These are phyloP conservation scores for Talpa occidentalis DNA, from an alignment of 2,113 vertebrate genomes.

Conservation along the genomic window DNA sequence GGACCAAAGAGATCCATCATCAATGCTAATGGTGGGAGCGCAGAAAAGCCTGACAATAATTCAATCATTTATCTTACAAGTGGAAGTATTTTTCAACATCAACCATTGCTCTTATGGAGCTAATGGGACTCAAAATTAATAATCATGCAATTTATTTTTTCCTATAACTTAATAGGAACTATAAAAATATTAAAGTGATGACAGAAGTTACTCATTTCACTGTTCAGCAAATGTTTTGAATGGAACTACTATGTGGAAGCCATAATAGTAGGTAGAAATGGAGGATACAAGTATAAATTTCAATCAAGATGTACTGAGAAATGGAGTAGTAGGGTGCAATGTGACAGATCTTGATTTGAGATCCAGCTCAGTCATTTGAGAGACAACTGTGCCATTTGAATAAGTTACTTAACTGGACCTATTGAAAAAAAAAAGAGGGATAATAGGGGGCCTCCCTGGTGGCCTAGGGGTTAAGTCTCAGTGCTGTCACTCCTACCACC, in stretches of 20 bases:
- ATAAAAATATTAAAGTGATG: conserved; percentile 11
- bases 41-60: too few species aligned
- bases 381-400: background rate
- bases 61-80: too few species aligned
- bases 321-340: background rate
- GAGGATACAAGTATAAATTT: background rate
- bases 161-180: background rate
- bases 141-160: background rate
- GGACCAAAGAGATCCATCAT: too few species aligned
- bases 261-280: background rate
- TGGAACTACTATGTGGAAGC: background rate
- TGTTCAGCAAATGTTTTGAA: conserved; percentile 17
- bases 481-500: too few species aligned
- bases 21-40: too few species aligned
- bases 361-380: background rate
- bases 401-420: background rate
- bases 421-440: background rate
- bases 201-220: background rate
- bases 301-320: background rate
- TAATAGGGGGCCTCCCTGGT: too few species aligned
- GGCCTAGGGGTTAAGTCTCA: too few species aligned
- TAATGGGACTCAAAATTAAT: conserved; percentile 22
- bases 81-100: conserved; percentile 10
- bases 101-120: background rate
- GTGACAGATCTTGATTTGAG: background rate